Evolutionary conservation across 2,113 vertebrate species (phyloP), one percentile per base, ranked within the genome.

Genomic region (Scomber scombrus): DNA sequence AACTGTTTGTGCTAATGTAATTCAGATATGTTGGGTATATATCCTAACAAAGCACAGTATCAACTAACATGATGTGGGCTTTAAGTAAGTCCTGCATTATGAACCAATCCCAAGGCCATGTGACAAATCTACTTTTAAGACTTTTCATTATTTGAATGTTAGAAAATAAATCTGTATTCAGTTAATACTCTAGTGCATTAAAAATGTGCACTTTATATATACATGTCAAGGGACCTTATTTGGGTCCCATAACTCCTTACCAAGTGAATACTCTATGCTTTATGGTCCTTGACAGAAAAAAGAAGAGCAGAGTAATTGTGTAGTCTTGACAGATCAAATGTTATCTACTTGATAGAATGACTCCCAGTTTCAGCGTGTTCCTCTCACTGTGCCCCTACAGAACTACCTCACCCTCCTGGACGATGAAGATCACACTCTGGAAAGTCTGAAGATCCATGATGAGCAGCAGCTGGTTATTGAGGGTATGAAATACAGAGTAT

Each of bases 391-490:
- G 21, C 47, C 70, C 16, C 46, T 82, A 26, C 86, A 99, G 97
- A 99, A 99, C 91, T 98, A 99, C 89, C 97, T 99, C 82, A 98
- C 97, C 34, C 95, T 99, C 72, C 93, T 99, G 73, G 98, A 99
- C 80, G 98, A 99, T 93, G 98, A 99, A 78, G 97, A 99, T 85
- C 98, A 99, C 90, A 98, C 95, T 8, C 89, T 99, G 91, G 98
- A 99, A 79, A 96, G 96, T 78, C 95, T 99, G 87, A 99, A 98
- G 95, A 98, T 99, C 79, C 96, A 96, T 43, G 98, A 99, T 87
- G 97, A 99, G 67, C 98, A 99, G 90, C 98, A 99, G 92, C 95
- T 99, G 47, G 97, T 99, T 40, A 99, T 99, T 90, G 98, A 99
- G 96, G 98, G 98, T 98, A 95, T 31, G 51, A 34, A 46, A 64